Conservation (phyloP, 2,113 vertebrate species). For the Dromiciops gliroides region DNA sequence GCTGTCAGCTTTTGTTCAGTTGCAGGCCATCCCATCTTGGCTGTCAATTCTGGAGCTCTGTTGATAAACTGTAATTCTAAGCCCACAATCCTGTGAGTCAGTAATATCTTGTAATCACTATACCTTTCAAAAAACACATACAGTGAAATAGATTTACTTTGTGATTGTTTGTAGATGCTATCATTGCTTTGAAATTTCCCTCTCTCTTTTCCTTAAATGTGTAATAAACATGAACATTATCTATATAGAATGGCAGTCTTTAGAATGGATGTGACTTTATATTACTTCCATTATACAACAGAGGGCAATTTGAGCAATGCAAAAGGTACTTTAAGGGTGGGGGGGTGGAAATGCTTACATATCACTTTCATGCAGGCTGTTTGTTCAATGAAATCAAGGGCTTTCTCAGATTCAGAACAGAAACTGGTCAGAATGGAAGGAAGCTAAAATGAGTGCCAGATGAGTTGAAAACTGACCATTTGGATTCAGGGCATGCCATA, state of each 20-base stretch:
- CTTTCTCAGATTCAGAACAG: constrained; percentile 54
- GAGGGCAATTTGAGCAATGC: constrained; percentile 47
- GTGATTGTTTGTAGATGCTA: constrained; percentile 58
- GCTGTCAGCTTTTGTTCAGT: constrained; percentile 9
- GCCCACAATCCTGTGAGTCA: constrained; percentile 1
- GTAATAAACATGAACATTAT: constrained; percentile 62
- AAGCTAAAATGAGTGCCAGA: constrained; percentile 40
- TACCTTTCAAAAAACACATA: background rate
- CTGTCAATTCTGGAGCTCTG: background rate
- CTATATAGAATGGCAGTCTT: constrained; percentile 41
- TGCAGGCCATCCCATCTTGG: background rate
- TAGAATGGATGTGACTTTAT: constrained; percentile 52
- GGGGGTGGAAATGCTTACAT: constrained; percentile 54
- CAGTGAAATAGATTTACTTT: constrained; percentile 54
- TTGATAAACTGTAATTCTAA: constrained; percentile 44
- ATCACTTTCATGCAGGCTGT: constrained; percentile 50
- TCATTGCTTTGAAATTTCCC: constrained; percentile 42
- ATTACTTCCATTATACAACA: constrained; percentile 68
- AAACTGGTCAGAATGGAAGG: constrained; percentile 9
- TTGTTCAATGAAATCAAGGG: constrained; percentile 20
- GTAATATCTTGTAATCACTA: constrained; percentile 41
- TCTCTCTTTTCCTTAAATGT: constrained; percentile 30
- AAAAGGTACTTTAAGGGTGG: constrained; percentile 68
- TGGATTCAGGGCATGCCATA: constrained; percentile 51
- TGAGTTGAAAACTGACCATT: constrained; percentile 66